Base-by-base conservation (phyloP, 1,140 invertebrate genomes). In the Eumaeus atala region DNA sequence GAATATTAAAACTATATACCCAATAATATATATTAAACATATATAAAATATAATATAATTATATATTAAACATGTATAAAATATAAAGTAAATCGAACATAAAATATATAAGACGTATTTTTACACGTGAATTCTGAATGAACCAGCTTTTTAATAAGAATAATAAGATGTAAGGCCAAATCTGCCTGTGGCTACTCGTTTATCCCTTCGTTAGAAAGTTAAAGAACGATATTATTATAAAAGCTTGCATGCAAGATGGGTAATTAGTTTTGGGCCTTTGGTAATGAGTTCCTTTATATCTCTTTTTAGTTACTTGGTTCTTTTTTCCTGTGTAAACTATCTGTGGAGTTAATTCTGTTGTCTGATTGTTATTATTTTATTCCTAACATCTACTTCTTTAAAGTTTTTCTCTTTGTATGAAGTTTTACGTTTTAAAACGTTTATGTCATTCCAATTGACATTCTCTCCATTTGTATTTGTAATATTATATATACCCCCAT, bases 371-470 rank as follows among this genome's bases (percentile, higher is more conserved):
- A 4, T 38, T 38, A 3, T 38, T 38, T 38, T 38, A 38, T 38
- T 38, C 9, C 8, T 38, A 1, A 38, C 37, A 38, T 38, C 37
- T n/a, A n/a, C n/a, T n/a, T 12, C 9, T 9, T 38, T 38, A 4
- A 38, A 4, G 9, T 1, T 38, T 38, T 38, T 9, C 37, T 38
- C 37, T 12, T 2, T 38, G 12, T 38, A 38, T 38, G 37, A 38
- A 4, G 37, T 38, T 38, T 38, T 38, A 38, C n/a, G n/a, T 33
- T 48, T 18, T 48, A 48, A 48, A 17, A 48, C n/a, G 6, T 48
- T 48, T 3, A 48, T 33, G 0, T 48, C 47, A 48, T 48, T 48
- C 47, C 21, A 48, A 11, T 48, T 48, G 1, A 48, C 47, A 48
- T 18, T 48, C 33, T 48, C 4, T 48, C 47, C 47, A 1, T 33